These are phyloP conservation scores for Bombyx mandarina DNA, from an alignment of 1,140 invertebrate species.

Conservation along the genomic window DNA sequence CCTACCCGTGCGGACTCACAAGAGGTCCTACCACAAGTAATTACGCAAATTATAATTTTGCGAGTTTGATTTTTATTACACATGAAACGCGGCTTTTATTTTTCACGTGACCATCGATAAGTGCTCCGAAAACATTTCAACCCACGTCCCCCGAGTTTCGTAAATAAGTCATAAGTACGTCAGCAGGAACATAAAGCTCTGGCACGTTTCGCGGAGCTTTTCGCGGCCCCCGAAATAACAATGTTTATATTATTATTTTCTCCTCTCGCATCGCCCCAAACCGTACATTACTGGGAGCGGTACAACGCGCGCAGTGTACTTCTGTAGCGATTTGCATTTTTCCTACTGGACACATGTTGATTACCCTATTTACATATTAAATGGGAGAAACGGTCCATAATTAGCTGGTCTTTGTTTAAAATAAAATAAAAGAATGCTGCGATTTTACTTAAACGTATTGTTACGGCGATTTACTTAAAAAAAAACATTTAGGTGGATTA, in stretches of 20 bases:
- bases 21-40: too few relatives aligned
- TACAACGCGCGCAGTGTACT: conserved; percentile 12
- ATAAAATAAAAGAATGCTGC: too few relatives aligned
- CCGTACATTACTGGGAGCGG: conserved; percentile 12
- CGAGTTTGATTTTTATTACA: too few relatives aligned
- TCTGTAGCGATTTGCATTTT: conserved; percentile 17
- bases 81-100: too few relatives aligned
- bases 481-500: too few relatives aligned
- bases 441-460: too few relatives aligned
- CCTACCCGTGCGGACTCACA: too few relatives aligned
- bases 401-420: conserved; percentile 2
- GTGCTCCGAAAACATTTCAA: too few relatives aligned
- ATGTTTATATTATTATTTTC: conserved; percentile 10
- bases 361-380: conserved; percentile 4
- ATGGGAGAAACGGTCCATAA: not conserved
- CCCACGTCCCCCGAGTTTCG: not conserved
- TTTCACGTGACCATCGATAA: too few relatives aligned
- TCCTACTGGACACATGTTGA: conserved; percentile 16
- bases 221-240: conserved; percentile 9
- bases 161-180: conserved; percentile 2
- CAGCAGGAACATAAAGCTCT: not conserved
- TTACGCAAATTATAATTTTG: too few relatives aligned
- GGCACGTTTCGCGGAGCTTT: not conserved
- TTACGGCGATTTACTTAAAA: too few relatives aligned
- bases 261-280: conserved; percentile 3